phyloP scores from a whole-genome alignment of 2,888 invertebrate species.

The Periphyllus acericola region DNA sequence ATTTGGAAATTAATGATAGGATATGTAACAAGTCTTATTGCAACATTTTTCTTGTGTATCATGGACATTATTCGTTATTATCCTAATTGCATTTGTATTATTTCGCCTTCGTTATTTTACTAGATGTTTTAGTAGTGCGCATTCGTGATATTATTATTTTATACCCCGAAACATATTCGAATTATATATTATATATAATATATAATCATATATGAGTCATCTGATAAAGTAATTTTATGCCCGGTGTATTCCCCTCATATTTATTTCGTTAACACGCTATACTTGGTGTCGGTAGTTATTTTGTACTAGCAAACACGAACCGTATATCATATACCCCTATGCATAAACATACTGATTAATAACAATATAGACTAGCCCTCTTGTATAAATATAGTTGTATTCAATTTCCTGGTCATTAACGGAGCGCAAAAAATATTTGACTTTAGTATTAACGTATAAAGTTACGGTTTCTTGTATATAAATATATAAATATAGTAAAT shows the following conservation, averaged over 20 bases:
- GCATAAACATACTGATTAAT: not conserved
- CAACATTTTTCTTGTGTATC: conserved; percentile 9
- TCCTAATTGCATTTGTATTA: not conserved
- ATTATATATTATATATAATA: too few species aligned
- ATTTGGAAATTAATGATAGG: not conserved
- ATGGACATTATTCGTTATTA: conserved; percentile 7
- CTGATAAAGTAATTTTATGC: conserved; percentile 29
- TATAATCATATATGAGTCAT: conserved; percentile 40
- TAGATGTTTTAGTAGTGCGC: not conserved
- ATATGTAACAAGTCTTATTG: conserved; percentile 7
- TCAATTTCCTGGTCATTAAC: conserved; percentile 12
- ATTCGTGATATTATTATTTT: not conserved
- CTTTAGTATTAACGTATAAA: not conserved
- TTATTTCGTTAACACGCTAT: not conserved
- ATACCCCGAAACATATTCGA: not conserved
- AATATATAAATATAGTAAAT: not conserved
- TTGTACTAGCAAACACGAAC: conserved; percentile 15
- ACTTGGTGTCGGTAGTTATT: not conserved
- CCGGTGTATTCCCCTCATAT: conserved; percentile 15
- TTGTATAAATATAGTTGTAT: conserved; percentile 1
- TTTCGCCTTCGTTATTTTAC: not conserved
- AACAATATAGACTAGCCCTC: not conserved
- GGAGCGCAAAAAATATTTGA: not conserved
- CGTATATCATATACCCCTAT: not conserved
- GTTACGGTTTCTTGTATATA: not conserved